Percentiles rank a stretch among this genome's conserved stretches.
Evolutionary conservation across 2,797 vertebrate species (phyloP).

Genomic region (Pelodytes ibericus): DNA sequence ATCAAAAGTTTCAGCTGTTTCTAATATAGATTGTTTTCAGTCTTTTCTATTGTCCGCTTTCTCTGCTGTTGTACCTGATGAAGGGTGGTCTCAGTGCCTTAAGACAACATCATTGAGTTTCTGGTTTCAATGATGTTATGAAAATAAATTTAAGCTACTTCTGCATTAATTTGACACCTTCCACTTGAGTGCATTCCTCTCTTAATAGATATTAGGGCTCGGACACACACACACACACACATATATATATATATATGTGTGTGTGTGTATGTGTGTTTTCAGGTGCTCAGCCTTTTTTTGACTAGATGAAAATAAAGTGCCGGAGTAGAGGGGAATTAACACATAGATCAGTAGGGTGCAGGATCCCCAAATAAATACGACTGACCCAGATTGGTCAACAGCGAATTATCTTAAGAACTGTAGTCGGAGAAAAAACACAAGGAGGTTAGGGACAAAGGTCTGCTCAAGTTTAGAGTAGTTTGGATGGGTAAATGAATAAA

Average conservation of each 20-base stretch:
- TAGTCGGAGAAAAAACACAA: not conserved
- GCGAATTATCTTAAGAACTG: not conserved
- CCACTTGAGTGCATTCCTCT: not conserved
- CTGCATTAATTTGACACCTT: constrained; percentile 2
- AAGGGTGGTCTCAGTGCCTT: not conserved
- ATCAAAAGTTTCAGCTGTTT: constrained; percentile 9
- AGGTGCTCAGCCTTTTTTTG: not conserved
- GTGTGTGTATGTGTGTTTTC: no score
- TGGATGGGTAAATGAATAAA: not conserved
- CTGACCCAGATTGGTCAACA: not conserved
- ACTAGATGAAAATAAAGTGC: not conserved
- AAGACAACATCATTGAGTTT: not conserved
- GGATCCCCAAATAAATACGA: not conserved
- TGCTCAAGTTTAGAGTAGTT: not conserved
- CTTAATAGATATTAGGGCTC: constrained; percentile 3
- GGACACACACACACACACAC: not conserved
- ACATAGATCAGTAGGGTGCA: not conserved
- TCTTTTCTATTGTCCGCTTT: not conserved
- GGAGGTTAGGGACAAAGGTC: not conserved
- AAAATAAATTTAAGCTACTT: constrained; percentile 5
- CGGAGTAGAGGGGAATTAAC: not conserved
- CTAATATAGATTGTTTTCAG: not conserved
- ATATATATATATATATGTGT: no score
- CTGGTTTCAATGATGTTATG: not conserved
- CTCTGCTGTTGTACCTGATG: not conserved